A percentile compares a stretch with the other conserved stretches of the same genome.
Evolutionary conservation across 2,797 vertebrate genomes (phyloP).

Genomic region (Mus spretus): DNA sequence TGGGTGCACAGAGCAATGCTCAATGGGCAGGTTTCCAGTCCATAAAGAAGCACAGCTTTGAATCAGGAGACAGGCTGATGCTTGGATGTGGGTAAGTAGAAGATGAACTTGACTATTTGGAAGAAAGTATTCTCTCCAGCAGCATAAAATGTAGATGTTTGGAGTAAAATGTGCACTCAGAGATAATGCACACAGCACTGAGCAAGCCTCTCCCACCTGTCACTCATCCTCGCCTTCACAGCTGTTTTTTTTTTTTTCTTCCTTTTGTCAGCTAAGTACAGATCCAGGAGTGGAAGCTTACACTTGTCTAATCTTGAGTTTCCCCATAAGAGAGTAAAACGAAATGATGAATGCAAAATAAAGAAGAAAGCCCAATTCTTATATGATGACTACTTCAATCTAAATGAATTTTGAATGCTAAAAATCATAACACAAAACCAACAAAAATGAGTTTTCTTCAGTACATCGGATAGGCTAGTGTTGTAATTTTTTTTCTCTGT

Average conservation of each 20-base stretch:
- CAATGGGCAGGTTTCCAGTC: conserved; percentile 67
- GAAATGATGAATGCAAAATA: background rate
- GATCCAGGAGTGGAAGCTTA: background rate
- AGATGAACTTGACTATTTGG: background rate
- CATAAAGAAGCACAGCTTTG: conserved; percentile 57
- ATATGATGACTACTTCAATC: conserved; percentile 8
- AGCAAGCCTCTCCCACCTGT: background rate
- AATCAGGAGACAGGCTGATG: background rate
- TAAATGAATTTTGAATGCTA: background rate
- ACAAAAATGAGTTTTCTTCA: background rate
- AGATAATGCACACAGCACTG: background rate
- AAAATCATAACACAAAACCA: conserved; percentile 31
- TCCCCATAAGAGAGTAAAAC: conserved; percentile 45
- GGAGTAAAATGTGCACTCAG: background rate
- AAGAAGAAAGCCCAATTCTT: background rate
- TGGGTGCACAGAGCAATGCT: conserved; percentile 61
- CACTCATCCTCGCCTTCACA: background rate
- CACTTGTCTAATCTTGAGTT: background rate
- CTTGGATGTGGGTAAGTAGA: background rate
- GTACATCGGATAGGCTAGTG: background rate
- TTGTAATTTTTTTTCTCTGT: background rate
- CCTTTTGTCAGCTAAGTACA: background rate
- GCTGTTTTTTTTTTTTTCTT: background rate
- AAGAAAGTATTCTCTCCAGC: background rate
- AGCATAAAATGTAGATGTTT: background rate